phyloP scores from a whole-genome alignment of 2,888 invertebrate genomes.

The Oasisia sp. region DNA sequence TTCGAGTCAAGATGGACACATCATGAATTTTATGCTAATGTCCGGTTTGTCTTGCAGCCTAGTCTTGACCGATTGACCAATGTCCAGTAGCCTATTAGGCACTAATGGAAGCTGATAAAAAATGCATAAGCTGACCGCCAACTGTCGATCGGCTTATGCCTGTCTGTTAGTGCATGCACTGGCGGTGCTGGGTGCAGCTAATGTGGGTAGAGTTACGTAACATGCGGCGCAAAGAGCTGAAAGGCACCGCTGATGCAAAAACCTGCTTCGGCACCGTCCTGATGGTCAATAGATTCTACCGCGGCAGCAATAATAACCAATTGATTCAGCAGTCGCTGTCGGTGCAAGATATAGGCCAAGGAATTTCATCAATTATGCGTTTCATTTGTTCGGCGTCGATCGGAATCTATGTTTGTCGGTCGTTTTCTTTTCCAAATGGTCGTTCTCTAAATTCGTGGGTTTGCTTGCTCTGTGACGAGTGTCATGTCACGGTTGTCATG shows the following conservation, averaged over 20 bases:
- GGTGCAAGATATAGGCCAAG: neutral
- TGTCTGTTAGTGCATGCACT: neutral
- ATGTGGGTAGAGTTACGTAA: neutral
- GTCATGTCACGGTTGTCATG: neutral
- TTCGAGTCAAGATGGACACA: neutral
- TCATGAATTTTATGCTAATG: neutral
- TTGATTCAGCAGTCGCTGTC: neutral
- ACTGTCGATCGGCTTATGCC: neutral
- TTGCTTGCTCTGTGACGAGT: neutral
- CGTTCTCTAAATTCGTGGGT: neutral
- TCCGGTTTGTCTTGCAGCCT: neutral
- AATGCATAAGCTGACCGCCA: slow-evolving; percentile 11
- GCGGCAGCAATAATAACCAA: neutral
- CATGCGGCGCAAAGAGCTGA: neutral
- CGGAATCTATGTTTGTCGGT: neutral
- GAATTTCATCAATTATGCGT: neutral
- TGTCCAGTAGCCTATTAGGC: neutral
- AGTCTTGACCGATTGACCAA: neutral
- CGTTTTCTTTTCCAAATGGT: neutral
- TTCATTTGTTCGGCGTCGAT: neutral
- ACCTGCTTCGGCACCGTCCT: neutral
- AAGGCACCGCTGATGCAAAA: neutral
- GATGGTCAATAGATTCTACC: neutral
- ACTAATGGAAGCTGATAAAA: slow-evolving; percentile 9
- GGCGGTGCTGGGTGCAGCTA: neutral